phyloP scores from a whole-genome alignment of 64 coral and sea anemone species.

The Stichodactyla helianthus region DNA sequence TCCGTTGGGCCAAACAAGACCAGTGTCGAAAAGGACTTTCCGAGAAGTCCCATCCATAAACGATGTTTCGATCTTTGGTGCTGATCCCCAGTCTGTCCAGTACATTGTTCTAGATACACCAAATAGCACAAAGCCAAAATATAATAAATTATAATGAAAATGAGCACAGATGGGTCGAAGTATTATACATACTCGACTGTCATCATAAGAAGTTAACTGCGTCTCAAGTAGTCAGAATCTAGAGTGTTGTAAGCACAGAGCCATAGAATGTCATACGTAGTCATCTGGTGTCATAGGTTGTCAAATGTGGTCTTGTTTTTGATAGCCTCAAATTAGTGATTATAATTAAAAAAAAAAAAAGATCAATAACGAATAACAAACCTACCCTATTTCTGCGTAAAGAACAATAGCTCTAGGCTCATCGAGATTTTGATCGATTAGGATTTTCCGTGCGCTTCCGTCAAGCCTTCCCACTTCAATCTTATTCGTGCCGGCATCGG shows the following conservation, averaged over 20 bases:
- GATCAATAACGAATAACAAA: neutral
- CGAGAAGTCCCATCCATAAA: conserved; percentile 8
- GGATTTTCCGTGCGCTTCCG: conserved; percentile 38
- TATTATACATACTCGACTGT: too few species aligned
- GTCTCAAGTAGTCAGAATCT: too few species aligned
- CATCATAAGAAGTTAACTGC: too few species aligned
- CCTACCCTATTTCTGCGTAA: conserved; percentile 63
- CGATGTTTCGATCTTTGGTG: conserved; percentile 27
- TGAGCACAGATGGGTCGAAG: too few species aligned
- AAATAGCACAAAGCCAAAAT: too few species aligned
- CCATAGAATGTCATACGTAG: too few species aligned
- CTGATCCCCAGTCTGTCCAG: conserved; percentile 34
- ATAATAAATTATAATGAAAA: too few species aligned
- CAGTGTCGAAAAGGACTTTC: neutral
- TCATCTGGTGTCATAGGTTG: too few species aligned
- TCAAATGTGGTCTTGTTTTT: neutral
- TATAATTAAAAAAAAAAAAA: neutral
- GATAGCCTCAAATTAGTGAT: neutral
- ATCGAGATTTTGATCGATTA: conserved; percentile 58
- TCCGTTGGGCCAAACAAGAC: conserved; percentile 4
- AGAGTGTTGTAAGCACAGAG: too few species aligned
- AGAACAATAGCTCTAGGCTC: conserved; percentile 62
- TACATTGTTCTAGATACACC: conserved; percentile 18
- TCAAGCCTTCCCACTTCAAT: conserved; percentile 66
- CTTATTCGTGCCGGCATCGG: conserved; percentile 54